Evolutionary conservation across 2,888 invertebrate species (phyloP).

Genomic region (Phorcus lineatus): DNA sequence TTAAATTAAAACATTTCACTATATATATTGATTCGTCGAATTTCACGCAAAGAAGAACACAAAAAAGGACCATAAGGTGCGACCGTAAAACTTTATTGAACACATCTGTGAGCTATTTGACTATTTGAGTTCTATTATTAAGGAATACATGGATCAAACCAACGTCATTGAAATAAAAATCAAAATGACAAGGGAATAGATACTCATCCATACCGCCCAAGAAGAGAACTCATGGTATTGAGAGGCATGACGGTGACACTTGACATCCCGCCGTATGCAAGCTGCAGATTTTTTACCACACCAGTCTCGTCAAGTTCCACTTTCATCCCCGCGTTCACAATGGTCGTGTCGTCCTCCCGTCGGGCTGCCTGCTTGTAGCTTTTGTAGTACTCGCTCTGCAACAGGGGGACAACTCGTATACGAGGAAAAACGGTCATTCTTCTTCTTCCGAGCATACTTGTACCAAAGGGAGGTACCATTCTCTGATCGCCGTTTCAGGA

Average conservation of each 20-base stretch:
- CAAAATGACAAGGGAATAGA: too few species aligned
- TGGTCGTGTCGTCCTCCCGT: conserved; percentile 95
- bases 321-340: conserved; percentile 87
- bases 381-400: conserved; percentile 82
- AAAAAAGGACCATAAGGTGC: too few species aligned
- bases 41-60: too few species aligned
- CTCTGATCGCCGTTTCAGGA: too few species aligned
- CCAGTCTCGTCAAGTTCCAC: conserved; percentile 30
- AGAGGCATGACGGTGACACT: conserved; percentile 86
- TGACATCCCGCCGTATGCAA: conserved; percentile 95
- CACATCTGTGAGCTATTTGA: too few species aligned
- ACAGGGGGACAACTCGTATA: not conserved
- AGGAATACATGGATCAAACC: too few species aligned
- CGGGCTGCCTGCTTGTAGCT: conserved; percentile 91
- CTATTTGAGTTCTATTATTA: too few species aligned
- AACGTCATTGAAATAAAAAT: too few species aligned
- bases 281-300: conserved; percentile 79
- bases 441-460: not conserved
- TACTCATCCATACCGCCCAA: conserved; percentile 67
- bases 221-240: conserved; percentile 80
- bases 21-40: too few species aligned
- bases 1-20: too few species aligned
- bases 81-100: too few species aligned
- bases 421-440: too few species aligned
- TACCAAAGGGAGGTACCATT: not conserved